Evolutionary conservation across 2,113 vertebrate genomes (phyloP).

Genomic region (Meles meles): DNA sequence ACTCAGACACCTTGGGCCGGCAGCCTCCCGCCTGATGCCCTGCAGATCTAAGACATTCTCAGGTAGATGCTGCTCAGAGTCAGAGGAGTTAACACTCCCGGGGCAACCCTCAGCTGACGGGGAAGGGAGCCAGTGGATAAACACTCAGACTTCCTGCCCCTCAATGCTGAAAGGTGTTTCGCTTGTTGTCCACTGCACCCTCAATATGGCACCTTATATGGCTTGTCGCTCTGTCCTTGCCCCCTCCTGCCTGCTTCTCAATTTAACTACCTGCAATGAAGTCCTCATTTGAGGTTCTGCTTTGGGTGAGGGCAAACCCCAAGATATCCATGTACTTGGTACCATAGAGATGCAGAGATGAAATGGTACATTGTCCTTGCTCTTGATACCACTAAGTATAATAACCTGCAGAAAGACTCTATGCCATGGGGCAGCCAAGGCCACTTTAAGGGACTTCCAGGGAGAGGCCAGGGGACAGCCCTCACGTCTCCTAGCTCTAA

Average conservation of each 20-base stretch:
- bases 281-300: background rate
- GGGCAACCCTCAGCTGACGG: too few relatives aligned
- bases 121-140: background rate
- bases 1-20: background rate
- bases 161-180: background rate
- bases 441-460: background rate
- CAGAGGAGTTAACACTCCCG: background rate
- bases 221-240: too few relatives aligned
- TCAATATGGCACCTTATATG: accelerated
- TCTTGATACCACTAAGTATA: background rate
- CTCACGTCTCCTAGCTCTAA: background rate
- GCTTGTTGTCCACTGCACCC: accelerated
- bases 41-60: background rate
- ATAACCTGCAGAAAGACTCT: background rate
- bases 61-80: background rate
- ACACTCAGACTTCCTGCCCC: background rate
- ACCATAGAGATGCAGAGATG: accelerated
- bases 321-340: background rate
- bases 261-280: background rate
- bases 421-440: too few relatives aligned
- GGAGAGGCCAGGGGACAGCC: background rate
- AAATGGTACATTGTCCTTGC: accelerated
- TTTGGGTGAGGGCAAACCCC: accelerated
- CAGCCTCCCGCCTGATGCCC: background rate
- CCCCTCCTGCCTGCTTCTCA: background rate